Conservation (phyloP, 23 tunicate genomes). For the Oikopleura dioica region DNA sequence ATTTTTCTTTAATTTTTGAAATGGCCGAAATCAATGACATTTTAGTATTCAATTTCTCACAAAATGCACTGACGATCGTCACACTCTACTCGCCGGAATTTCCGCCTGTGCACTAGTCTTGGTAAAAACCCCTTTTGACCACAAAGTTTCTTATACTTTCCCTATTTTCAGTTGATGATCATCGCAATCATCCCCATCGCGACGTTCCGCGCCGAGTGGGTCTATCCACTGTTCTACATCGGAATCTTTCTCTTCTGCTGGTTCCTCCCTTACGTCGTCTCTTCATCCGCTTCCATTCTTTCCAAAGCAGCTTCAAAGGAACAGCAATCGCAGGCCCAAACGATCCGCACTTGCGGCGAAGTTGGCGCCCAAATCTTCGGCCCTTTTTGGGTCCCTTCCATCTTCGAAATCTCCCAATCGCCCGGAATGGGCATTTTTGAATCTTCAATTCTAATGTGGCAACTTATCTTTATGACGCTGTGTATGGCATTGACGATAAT, state of each 20-base stretch:
- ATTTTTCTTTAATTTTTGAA: too few species aligned
- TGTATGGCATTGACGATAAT: not conserved
- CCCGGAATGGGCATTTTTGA: too few species aligned
- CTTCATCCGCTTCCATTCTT: conserved; percentile 1
- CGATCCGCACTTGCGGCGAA: not conserved
- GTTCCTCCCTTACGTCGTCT: conserved; percentile 2
- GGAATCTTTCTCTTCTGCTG: not conserved
- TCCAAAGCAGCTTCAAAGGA: not conserved
- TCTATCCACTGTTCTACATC: not conserved
- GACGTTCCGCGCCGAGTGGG: conserved; percentile 1
- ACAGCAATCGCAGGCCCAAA: not conserved
- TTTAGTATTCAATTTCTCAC: conserved; percentile 8
- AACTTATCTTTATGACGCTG: not conserved
- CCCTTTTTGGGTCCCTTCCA: not conserved
- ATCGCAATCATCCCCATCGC: not conserved
- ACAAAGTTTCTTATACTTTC: not conserved
- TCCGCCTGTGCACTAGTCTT: not conserved
- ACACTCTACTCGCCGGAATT: not conserved
- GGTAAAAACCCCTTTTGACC: not conserved
- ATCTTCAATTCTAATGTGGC: not conserved
- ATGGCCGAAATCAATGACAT: too few species aligned
- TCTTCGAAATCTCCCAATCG: not conserved
- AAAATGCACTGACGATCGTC: not conserved
- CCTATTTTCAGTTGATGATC: not conserved
- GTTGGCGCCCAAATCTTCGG: not conserved